Evolutionary conservation across 2,797 vertebrate genomes (phyloP), one percentile per base, ranked within the genome.

Genomic region (Heterohyrax brucei): DNA sequence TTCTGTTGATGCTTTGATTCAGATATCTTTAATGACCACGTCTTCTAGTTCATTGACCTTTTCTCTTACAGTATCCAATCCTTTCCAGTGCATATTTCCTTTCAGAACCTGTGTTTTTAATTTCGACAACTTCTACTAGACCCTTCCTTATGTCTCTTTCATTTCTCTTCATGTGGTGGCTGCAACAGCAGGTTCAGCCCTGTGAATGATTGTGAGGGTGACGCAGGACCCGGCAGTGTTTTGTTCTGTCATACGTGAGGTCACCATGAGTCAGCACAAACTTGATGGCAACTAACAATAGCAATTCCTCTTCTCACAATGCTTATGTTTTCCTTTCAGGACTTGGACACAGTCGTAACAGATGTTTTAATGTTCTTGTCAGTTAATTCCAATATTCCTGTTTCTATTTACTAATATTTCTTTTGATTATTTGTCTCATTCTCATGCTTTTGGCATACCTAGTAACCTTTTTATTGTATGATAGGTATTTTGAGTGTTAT

Each of bases 321-420:
- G 56, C 33, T 79, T 66, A 75, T 89, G 22, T 21, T 82, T 90
- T 95, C 77, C 70, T 72, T 95, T 89, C n/a, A 72, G 50, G 89
- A 89, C 6, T 72, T 78, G 46, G 10, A 64, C 24, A 88, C 76
- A 80, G 64, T 84, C 91, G 68, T 75, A 88, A 61, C 76, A 86
- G 12, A 26, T 87, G 1, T 39, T 73, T 19, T 39, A 66, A 70
- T 92, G 46, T 95, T 81, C 26, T 89, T 85, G 22, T 50, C 33
- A 81, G 22, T 10, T 28, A 77, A n/a, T 91, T 62, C 13, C 7
- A 87, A 19, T 64, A 70, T 50, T 75, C 70, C 16, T 92, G 21
- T 72, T 94, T 95, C 50, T 50, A 61, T 70, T 81, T 77, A 28
- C 39, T 86, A n/a, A 68, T 53, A 10, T 93, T 90, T 59, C 18